Evolutionary conservation across 2,888 invertebrate species (phyloP).

Genomic region (Stenurella melanura): DNA sequence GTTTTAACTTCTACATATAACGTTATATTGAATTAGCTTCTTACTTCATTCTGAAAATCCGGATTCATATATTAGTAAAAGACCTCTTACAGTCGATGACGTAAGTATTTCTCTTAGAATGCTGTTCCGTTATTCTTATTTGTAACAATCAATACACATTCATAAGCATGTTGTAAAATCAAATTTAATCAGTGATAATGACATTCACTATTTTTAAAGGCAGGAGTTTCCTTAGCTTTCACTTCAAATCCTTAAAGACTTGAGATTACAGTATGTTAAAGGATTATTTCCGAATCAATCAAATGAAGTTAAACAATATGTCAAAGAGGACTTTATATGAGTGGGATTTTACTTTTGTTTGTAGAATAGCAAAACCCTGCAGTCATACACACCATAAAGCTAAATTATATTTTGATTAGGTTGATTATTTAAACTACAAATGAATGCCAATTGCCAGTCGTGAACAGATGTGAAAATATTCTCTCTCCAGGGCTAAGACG

Average conservation of each 20-base stretch:
- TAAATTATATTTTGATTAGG: conserved; percentile 29
- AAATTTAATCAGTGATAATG: neutral
- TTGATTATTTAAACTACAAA: neutral
- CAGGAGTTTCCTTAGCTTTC: conserved; percentile 7
- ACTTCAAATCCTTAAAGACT: conserved; percentile 9
- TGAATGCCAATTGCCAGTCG: conserved; percentile 24
- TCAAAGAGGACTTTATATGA: neutral
- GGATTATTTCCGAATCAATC: neutral
- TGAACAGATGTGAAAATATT: neutral
- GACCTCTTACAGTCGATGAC: too few relatives aligned
- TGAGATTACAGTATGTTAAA: neutral
- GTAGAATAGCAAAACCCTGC: neutral
- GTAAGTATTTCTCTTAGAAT: neutral
- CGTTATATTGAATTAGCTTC: too few relatives aligned
- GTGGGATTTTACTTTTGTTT: neutral
- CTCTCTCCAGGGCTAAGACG: conserved; percentile 1
- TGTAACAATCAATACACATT: neutral
- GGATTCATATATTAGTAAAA: too few relatives aligned
- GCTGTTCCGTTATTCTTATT: neutral
- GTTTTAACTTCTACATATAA: too few relatives aligned
- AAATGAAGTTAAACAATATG: neutral
- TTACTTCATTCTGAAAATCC: too few relatives aligned
- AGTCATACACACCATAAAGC: neutral
- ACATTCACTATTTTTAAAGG: conserved; percentile 17
- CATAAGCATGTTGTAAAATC: neutral